Conservation (phyloP, 2,113 vertebrate species). For the Caracal caracal region DNA sequence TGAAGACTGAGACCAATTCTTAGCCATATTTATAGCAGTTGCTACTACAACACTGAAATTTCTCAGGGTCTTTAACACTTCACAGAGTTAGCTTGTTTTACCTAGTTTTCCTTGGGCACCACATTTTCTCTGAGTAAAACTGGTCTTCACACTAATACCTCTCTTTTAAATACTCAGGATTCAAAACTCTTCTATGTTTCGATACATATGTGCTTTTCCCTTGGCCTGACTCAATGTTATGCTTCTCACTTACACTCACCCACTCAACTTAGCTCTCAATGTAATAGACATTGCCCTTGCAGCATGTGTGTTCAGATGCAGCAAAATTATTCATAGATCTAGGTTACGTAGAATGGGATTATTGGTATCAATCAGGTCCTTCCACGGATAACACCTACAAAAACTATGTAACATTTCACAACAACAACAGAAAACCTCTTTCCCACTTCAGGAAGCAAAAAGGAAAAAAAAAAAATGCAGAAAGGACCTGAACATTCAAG, state of each 20-base stretch:
- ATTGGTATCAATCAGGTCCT: background rate
- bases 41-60: background rate
- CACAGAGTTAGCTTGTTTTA: background rate
- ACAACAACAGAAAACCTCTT: background rate
- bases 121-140: background rate
- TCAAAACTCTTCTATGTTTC: background rate
- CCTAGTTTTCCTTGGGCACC: background rate
- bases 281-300: background rate
- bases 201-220: background rate
- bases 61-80: background rate
- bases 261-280: background rate
- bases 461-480: background rate
- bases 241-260: background rate
- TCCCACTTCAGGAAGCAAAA: background rate
- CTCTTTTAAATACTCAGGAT: background rate
- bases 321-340: background rate
- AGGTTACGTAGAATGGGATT: background rate
- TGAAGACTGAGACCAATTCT: background rate
- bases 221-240: background rate
- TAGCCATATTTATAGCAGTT: background rate
- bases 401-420: background rate
- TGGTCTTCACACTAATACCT: background rate
- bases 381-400: background rate
- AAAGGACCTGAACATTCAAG: background rate
- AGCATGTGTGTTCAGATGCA: background rate